phyloP scores from a whole-genome alignment of 2,888 invertebrate species.

The Conus canariensis region DNA sequence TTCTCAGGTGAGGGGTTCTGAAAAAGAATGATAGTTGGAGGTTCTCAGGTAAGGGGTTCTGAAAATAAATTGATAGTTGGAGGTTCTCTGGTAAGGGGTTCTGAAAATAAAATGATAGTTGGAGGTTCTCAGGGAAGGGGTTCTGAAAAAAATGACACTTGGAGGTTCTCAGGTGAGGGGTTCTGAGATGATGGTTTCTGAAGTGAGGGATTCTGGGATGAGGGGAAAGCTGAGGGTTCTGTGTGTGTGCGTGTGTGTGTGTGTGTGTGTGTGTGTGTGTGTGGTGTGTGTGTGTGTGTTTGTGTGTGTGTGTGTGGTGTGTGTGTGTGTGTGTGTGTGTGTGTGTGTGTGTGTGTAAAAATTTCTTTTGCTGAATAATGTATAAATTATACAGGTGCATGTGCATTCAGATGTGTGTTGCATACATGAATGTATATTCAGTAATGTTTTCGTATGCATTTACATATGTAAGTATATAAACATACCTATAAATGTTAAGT shows the following conservation, averaged over 20 bases:
- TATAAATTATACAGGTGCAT: not conserved
- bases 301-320: constrained; percentile 11
- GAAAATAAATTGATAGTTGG: not conserved
- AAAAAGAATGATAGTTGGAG: constrained; percentile 44
- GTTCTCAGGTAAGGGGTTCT: constrained; percentile 27
- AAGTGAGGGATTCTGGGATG: not conserved
- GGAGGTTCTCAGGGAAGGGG: constrained; percentile 30
- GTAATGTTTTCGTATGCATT: too few species aligned
- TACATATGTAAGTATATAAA: too few species aligned
- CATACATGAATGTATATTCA: not conserved
- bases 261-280: not conserved
- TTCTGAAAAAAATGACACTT: not conserved
- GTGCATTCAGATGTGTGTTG: not conserved
- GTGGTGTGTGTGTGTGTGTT: not conserved
- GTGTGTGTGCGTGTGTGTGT: not conserved
- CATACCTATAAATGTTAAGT: too few species aligned
- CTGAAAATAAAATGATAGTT: constrained; percentile 42
- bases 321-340: not conserved
- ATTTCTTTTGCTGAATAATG: too few species aligned
- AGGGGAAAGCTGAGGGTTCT: not conserved
- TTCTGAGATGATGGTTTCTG: too few species aligned
- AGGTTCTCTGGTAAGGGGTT: not conserved
- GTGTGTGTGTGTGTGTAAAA: not conserved
- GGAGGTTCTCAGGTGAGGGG: not conserved
- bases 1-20: constrained; percentile 14